Evolutionary conservation across 2,113 vertebrate species (phyloP).

Genomic region (Gracilinanus agilis): DNA sequence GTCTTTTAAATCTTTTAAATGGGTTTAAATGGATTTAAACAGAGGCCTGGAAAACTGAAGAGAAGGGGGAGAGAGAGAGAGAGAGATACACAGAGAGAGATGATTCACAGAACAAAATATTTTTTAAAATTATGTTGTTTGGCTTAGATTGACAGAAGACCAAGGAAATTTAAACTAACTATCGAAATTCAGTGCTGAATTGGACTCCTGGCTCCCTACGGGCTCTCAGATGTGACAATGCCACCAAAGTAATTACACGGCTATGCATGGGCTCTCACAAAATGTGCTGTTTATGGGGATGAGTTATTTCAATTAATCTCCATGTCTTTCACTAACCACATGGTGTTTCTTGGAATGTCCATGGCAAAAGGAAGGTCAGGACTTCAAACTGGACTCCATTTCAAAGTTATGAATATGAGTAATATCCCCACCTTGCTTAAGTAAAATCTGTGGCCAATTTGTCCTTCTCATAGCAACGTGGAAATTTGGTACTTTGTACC

Average conservation of each 20-base stretch:
- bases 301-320: constrained; percentile 67
- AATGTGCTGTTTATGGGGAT: constrained; percentile 45
- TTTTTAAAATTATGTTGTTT: constrained; percentile 69
- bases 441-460: not conserved
- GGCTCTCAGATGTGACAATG: constrained; percentile 1
- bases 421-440: not conserved
- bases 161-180: constrained; percentile 63
- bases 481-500: not conserved
- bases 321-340: constrained; percentile 17
- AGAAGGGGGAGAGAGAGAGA: no score
- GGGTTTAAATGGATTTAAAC: no score
- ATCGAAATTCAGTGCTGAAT: constrained; percentile 41
- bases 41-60: no score
- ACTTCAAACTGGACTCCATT: constrained; percentile 43
- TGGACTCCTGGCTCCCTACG: constrained; percentile 38
- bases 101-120: constrained; percentile 72
- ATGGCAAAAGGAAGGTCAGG: constrained; percentile 15
- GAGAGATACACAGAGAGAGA: no score
- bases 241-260: constrained; percentile 58
- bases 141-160: constrained; percentile 64
- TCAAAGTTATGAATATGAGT: constrained; percentile 24
- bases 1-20: no score
- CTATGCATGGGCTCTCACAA: constrained; percentile 57
- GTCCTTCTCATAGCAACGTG: not conserved
- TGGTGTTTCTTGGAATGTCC: constrained; percentile 29